phyloP scores from a whole-genome alignment of 2,888 invertebrate species.

The Drosophila glabriapex region DNA sequence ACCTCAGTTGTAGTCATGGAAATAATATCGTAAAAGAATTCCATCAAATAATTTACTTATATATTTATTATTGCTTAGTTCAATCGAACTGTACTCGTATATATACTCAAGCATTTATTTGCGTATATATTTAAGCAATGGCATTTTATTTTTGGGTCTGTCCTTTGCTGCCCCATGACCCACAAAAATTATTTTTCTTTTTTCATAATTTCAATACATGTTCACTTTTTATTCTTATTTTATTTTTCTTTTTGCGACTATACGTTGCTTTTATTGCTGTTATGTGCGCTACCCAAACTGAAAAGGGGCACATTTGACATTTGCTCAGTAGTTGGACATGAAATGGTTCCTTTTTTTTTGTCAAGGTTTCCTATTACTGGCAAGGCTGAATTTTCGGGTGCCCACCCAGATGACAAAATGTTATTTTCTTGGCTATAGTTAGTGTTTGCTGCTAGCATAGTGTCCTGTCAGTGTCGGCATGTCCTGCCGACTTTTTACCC shows the following conservation, averaged over 20 bases:
- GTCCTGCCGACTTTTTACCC: conserved; percentile 27
- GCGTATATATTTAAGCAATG: conserved; percentile 4
- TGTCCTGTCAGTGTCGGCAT: conserved; percentile 14
- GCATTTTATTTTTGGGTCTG: conserved; percentile 28
- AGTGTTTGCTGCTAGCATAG: conserved; percentile 1
- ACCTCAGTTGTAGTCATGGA: background rate
- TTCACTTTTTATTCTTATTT: conserved; percentile 9
- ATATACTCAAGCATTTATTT: conserved; percentile 14
- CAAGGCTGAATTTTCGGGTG: conserved; percentile 28
- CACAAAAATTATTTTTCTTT: conserved; percentile 20
- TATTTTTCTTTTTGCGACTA: background rate
- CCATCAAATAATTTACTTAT: conserved; percentile 8
- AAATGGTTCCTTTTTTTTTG: conserved; percentile 21
- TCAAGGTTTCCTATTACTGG: conserved; percentile 11
- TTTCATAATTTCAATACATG: conserved; percentile 40
- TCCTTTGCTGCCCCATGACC: conserved; percentile 26
- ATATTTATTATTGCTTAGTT: conserved; percentile 1
- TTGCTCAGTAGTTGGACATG: conserved; percentile 38
- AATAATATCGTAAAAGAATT: conserved; percentile 5
- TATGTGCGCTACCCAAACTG: conserved; percentile 26
- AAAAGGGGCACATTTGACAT: conserved; percentile 54
- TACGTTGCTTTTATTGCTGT: conserved; percentile 4
- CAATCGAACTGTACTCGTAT: conserved; percentile 7
- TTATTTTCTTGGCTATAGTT: conserved; percentile 29
- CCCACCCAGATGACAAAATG: conserved; percentile 29